Base-by-base conservation (phyloP, 2,888 invertebrate genomes). In the Drosophila lacicola region DNA sequence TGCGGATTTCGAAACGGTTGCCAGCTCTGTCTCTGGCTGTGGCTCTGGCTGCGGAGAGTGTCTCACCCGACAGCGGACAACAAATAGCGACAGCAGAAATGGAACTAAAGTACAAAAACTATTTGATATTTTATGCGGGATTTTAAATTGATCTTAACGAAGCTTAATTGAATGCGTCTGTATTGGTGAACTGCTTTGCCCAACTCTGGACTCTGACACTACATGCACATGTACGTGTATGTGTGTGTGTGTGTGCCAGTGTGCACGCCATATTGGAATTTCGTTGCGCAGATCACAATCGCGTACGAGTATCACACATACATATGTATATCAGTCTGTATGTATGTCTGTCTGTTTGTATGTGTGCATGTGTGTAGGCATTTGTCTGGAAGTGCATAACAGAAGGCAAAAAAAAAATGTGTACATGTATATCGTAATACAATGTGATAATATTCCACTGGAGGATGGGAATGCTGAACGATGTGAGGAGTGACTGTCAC, bases 141-240 rank as follows among this genome's bases (percentile, higher is more conserved):
- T 88, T 91, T 90, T 93, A 92, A 93, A 93, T 93, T 93, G 92
- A 92, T 92, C 91, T 93, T 93, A 93, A 93, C 91, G 91, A 93
- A 91, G 91, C 92, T 92, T 92, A 93, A 93, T 93, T 93, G 92
- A 80, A 74, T 86, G 91, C 80, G 42, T 65, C 60, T 84, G 92
- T 92, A 80, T 90, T 87, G 78, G 92, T 91, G 79, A 80, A 70
- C 67, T 61, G 74, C 71, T 70, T 68, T 78, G 75, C 79, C 61
- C 70, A 57, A 62, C 56, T 80, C 85, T 80, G 82, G 75, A 88
- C 88, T 85, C 86, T 82, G 78, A 69, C 77, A 82, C 75, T 49
- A 45, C 29, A 55, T 25, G 17, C 39, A 37, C 17, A 51, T 4
- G 13, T 6, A 5, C 10, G 11, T 17, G 17, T 2, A 17, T 54